Percentiles rank a stretch among this genome's conserved stretches.
These are phyloP conservation scores for Labrus mixtus DNA, from an alignment of 2,113 vertebrate species.

Conservation along the genomic window DNA sequence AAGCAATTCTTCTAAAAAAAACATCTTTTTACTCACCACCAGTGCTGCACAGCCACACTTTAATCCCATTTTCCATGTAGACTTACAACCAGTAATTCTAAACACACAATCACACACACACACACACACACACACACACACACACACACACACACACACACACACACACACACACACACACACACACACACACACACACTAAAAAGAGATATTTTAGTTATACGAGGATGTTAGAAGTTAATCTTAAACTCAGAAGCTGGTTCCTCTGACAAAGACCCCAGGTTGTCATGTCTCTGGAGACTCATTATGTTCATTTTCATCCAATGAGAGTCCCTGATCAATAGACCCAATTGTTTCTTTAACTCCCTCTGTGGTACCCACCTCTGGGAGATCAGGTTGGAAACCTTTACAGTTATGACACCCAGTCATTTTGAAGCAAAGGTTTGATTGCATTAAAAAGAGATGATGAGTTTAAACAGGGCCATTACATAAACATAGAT, in stretches of 20 bases:
- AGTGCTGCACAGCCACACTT: too few relatives aligned
- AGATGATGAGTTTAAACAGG: neutral
- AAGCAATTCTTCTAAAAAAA: too few relatives aligned
- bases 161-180: slow-evolving; percentile 1
- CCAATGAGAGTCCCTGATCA: slow-evolving; percentile 25
- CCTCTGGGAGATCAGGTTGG: neutral
- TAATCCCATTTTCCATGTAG: too few relatives aligned
- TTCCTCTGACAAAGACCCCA: slow-evolving; percentile 18
- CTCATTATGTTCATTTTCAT: slow-evolving; percentile 37
- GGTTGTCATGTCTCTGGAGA: slow-evolving; percentile 21
- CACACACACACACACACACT: slow-evolving; percentile 4
- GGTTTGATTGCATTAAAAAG: neutral
- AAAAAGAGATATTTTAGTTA: slow-evolving; percentile 7
- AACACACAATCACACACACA: slow-evolving; percentile 7
- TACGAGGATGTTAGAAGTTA: slow-evolving; percentile 22
- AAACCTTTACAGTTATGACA: neutral
- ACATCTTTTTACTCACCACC: too few relatives aligned
- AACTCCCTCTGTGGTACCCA: neutral
- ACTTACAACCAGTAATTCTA: too few relatives aligned
- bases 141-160: slow-evolving; percentile 6
- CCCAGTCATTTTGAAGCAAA: neutral
- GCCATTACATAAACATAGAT: too few relatives aligned
- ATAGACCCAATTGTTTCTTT: slow-evolving; percentile 33
- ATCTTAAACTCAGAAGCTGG: slow-evolving; percentile 17
- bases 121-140: slow-evolving; percentile 4